These are phyloP conservation scores for Tachina grossa DNA, from an alignment of 2,888 invertebrate species.

Conservation along the genomic window DNA sequence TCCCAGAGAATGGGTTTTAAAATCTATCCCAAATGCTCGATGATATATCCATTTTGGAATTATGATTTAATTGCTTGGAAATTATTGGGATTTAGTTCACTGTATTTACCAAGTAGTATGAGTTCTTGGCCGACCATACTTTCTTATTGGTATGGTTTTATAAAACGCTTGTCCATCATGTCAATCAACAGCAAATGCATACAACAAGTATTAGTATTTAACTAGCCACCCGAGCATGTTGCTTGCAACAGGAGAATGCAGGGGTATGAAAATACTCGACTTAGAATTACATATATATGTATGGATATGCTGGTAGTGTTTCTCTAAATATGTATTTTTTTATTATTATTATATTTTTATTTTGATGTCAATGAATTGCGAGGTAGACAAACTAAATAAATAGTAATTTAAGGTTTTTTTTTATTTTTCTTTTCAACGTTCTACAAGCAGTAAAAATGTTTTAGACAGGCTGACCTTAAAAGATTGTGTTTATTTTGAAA, in stretches of 20 bases:
- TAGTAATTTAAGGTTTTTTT: constrained; percentile 65
- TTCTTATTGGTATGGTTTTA: too few relatives aligned
- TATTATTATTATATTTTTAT: constrained; percentile 2
- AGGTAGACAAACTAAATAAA: constrained; percentile 56
- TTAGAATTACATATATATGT: constrained; percentile 27
- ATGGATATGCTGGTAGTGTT: neutral
- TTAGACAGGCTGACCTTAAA: constrained; percentile 22
- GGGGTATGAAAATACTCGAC: constrained; percentile 1
- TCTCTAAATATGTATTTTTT: constrained; percentile 11
- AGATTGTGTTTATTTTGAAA: neutral
- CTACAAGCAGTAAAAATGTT: neutral
- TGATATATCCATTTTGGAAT: too few relatives aligned
- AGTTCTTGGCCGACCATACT: too few relatives aligned
- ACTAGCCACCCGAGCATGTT: constrained; percentile 41
- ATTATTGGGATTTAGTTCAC: too few relatives aligned
- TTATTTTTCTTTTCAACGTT: constrained; percentile 60
- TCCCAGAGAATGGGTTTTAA: too few relatives aligned
- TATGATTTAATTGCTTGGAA: too few relatives aligned
- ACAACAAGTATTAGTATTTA: neutral
- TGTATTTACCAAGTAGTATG: too few relatives aligned
- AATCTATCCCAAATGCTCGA: too few relatives aligned
- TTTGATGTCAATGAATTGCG: constrained; percentile 63
- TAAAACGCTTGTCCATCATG: constrained; percentile 3
- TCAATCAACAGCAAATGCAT: constrained; percentile 5
- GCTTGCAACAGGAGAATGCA: constrained; percentile 21